These are phyloP conservation scores for Stictonetta naevosa DNA, from an alignment of 2,113 vertebrate genomes.

Conservation along the genomic window DNA sequence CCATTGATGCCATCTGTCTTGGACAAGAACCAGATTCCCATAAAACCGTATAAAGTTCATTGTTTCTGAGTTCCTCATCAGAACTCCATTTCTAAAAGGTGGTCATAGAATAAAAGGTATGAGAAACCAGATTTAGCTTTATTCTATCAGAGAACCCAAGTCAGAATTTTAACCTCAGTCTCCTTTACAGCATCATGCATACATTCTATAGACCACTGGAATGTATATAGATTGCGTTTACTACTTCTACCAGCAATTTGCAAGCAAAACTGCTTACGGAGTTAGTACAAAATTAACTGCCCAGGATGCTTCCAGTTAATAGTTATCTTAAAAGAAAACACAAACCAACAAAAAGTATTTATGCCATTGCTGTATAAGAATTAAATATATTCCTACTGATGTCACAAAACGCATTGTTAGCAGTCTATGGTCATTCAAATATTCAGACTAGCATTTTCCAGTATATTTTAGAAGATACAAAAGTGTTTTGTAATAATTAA, in stretches of 20 bases:
- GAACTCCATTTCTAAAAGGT: neutral
- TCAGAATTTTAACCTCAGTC: neutral
- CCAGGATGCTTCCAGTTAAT: neutral
- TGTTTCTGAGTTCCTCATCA: neutral
- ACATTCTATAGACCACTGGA: neutral
- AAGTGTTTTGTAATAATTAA: neutral
- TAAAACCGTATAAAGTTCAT: neutral
- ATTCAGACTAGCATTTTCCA: neutral
- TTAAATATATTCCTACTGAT: neutral
- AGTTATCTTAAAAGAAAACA: neutral
- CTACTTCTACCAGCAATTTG: neutral
- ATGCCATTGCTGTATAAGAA: neutral
- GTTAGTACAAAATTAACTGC: neutral
- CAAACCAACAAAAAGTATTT: neutral
- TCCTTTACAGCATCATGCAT: fast-evolving
- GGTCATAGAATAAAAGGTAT: neutral
- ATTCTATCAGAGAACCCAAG: neutral
- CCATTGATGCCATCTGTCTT: neutral
- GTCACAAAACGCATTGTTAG: neutral
- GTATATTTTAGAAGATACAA: neutral
- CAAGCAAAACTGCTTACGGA: neutral
- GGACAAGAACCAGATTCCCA: neutral
- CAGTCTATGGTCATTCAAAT: neutral
- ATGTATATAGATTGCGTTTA: neutral
- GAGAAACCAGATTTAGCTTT: neutral